Evolutionary conservation across 2,888 invertebrate genomes (phyloP).

Genomic region (Dromius quadrimaculatus): DNA sequence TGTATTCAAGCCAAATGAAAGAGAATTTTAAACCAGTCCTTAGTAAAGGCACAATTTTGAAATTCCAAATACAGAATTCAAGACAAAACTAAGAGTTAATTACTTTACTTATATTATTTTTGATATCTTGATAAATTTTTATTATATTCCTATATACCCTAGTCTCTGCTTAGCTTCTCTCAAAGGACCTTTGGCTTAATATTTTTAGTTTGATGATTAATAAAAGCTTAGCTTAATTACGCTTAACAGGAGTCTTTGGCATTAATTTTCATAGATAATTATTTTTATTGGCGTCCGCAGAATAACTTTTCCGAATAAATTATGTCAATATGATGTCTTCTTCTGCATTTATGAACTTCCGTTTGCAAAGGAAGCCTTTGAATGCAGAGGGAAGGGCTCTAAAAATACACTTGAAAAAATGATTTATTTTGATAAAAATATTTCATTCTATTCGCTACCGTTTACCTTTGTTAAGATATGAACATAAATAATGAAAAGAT

Average conservation of each 20-base stretch:
- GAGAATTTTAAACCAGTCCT: slow-evolving; percentile 45
- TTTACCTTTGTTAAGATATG: too few relatives aligned
- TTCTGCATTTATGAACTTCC: too few relatives aligned
- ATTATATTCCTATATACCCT: slow-evolving; percentile 34
- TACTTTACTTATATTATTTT: slow-evolving; percentile 34
- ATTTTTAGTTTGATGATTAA: slow-evolving; percentile 26
- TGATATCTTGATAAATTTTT: slow-evolving; percentile 42
- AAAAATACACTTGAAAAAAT: too few relatives aligned
- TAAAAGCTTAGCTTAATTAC: slow-evolving; percentile 40
- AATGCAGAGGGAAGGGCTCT: too few relatives aligned
- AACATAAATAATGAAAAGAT: too few relatives aligned
- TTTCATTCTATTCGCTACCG: too few relatives aligned
- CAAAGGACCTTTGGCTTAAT: slow-evolving; percentile 47
- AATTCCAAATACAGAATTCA: slow-evolving; percentile 40
- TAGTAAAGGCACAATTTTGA: slow-evolving; percentile 50
- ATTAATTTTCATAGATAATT: slow-evolving; percentile 23
- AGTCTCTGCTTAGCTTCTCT: slow-evolving; percentile 43
- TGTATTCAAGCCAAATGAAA: slow-evolving; percentile 36
- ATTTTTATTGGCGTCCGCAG: too few relatives aligned
- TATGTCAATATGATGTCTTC: too few relatives aligned
- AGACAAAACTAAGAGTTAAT: slow-evolving; percentile 38
- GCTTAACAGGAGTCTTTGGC: slow-evolving; percentile 43
- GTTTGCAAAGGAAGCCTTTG: too few relatives aligned
- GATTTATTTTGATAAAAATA: too few relatives aligned
- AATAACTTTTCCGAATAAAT: too few relatives aligned